Percentiles rank a stretch among this genome's conserved stretches.
phyloP scores from a whole-genome alignment of 2,888 invertebrate species.

The Drosophila birchii region DNA sequence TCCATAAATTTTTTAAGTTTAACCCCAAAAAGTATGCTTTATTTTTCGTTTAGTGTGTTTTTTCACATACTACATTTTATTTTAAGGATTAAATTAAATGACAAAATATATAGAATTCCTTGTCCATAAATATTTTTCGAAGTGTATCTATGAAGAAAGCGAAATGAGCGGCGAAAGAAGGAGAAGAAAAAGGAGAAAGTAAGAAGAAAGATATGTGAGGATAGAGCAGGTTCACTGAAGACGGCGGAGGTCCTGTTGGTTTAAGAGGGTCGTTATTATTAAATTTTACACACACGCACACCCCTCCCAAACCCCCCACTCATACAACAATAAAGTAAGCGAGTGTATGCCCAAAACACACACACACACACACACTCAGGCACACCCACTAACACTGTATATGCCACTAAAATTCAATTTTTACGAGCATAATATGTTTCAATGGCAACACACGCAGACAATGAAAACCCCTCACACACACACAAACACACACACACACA shows the following conservation, averaged over 20 bases:
- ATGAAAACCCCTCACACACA: conserved; percentile 31
- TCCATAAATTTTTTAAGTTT: background rate
- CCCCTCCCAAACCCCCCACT: conserved; percentile 19
- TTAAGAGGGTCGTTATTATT: conserved; percentile 78
- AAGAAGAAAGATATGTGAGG: conserved; percentile 26
- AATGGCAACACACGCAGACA: conserved; percentile 65
- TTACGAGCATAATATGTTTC: conserved; percentile 79
- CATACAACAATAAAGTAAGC: conserved; percentile 67
- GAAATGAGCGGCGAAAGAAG: conserved; percentile 2
- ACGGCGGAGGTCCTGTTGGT: conserved; percentile 51
- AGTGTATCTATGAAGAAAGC: conserved; percentile 24
- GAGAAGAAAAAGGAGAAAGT: background rate
- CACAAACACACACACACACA: conserved; percentile 32
- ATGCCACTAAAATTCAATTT: conserved; percentile 77
- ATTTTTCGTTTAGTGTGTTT: background rate
- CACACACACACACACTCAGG: conserved; percentile 7
- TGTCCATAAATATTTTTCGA: background rate
- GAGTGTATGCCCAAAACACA: conserved; percentile 64
- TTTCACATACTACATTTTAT: background rate
- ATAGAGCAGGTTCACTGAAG: conserved; percentile 23
- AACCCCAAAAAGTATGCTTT: background rate
- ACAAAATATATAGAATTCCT: background rate
- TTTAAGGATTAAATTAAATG: background rate
- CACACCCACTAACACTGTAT: conserved; percentile 36
- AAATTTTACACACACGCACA: conserved; percentile 70